Base-by-base conservation (phyloP, 2,888 invertebrate species). In the Axea sp. region DNA sequence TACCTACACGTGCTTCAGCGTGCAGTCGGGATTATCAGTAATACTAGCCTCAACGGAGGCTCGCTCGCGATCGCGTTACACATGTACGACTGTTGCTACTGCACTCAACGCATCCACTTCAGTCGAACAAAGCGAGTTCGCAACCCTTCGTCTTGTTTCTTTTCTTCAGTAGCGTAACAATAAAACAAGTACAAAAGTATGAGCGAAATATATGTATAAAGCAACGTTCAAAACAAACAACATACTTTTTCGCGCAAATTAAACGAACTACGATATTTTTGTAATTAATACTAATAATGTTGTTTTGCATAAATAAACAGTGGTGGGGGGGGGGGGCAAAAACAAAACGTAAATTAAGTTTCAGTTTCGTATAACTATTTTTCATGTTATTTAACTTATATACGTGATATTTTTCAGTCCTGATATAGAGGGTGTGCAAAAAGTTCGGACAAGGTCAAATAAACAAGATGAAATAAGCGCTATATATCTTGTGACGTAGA, bases 71-170 rank as follows among this genome's bases (percentile, higher is more conserved):
- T 67, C 71, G 47, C 22, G 59, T 72, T 53, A 55, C 68, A 72
- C 51, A 67, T 62, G 62, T 57, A 59, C 49, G 57, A 57, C 65
- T 57, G 22, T 43, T 24, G 47, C 30, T 43, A 49, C 39, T 55
- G 65, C 64, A 73, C 73, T 76, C 69, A 65, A 76, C 69, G 75
- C 65, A 69, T 76, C 64, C 67, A 67, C 73, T 75, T 62, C 57
- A 72, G 68, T 14, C 28, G 24, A 73, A 76, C 75, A 76, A 73
- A 76, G 71, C 69, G 31, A 53, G 68, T 55, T 45, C 59, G 64
- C 59, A 75, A 73, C 76, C 75, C 67, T 55, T 55, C 68, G 68
- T 62, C 57, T 65, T 59, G 65, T 19, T 49, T 59, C 65, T 49
- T 65, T 72, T 71, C 64, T 65, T 67, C 59, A 30, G 14, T 28